Evolutionary conservation across 2,113 vertebrate genomes (phyloP).

Genomic region (Pelusios castaneus): DNA sequence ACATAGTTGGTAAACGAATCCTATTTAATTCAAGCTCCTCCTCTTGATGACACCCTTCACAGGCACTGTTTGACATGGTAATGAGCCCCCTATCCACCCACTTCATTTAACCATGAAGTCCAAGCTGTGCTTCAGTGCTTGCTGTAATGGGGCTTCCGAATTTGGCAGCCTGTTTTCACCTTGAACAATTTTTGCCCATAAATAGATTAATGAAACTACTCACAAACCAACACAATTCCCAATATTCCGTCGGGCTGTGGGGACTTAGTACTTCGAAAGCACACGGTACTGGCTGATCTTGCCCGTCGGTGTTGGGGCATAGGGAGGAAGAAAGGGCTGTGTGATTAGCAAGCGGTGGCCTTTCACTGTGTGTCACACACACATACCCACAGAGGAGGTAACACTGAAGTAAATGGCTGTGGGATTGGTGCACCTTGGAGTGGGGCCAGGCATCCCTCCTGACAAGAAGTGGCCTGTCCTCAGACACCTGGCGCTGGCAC

Average conservation of each 20-base stretch:
- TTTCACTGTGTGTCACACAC: neutral
- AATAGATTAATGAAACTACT: neutral
- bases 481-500: neutral
- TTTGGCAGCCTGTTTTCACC: neutral
- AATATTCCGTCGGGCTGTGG: neutral
- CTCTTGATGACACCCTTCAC: accelerated
- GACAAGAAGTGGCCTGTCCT: accelerated
- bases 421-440: no score
- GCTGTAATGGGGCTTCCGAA: neutral
- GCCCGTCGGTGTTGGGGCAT: neutral
- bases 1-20: neutral
- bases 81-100: neutral
- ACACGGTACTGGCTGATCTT: neutral
- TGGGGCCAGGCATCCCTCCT: neutral
- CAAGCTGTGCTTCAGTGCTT: neutral
- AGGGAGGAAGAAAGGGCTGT: neutral
- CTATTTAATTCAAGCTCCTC: neutral
- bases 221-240: neutral
- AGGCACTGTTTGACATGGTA: neutral
- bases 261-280: neutral
- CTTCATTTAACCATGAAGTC: neutral
- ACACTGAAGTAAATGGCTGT: no score
- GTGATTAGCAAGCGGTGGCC: neutral
- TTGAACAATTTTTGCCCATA: neutral
- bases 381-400: accelerated